Base-by-base conservation (phyloP, 2,797 vertebrate genomes). In the Pitangus sulphuratus region DNA sequence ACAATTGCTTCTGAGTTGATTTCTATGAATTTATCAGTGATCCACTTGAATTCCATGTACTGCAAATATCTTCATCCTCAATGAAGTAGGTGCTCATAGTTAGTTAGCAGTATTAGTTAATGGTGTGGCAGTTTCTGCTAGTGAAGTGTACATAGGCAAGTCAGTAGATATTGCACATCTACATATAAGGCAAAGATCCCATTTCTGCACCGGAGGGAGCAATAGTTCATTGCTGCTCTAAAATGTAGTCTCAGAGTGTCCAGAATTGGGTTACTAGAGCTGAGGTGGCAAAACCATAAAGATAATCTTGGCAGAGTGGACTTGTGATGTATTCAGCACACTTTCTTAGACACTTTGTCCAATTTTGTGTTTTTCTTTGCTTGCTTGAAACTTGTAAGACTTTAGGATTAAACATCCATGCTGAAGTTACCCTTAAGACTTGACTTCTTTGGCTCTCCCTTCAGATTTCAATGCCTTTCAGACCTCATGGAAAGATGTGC, bases 401-500 rank as follows among this genome's bases (percentile, higher is more conserved):
- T 60, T 84, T 15, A 28, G 15, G 17, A 28, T 65, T 50, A 45
- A 50, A 35, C 6, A 10, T 16, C 3, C 1, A 2, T 47, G 5
- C 15, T 61, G 31, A 87, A 74, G 35, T 48, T 9, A 37, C 8
- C 17, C 15, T 54, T 35, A 39, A 61, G 24, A 7, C 18, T 45
- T 62, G n/a, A 6, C 33, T 76, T 44, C 31, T 57, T 57, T 57
- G 22, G n/a, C n/a, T 57, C 9, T 24, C 9, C 3, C 33, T 57
- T 57, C n/a, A 57, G 14, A 35, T 57, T 57, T 57, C 22, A 35
- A 35, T n/a, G 39, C 8, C 33, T 69, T 42, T 72, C 70, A 54
- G 39, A 44, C 40, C 15, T 31, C 3, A 0, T 11, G 69, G 30
- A 16, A 51, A 51, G 20, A 2, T 4, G 4, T 37, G 6, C 1